Evolutionary conservation across 2,797 vertebrate genomes (phyloP).

Genomic region (Mallotus villosus): DNA sequence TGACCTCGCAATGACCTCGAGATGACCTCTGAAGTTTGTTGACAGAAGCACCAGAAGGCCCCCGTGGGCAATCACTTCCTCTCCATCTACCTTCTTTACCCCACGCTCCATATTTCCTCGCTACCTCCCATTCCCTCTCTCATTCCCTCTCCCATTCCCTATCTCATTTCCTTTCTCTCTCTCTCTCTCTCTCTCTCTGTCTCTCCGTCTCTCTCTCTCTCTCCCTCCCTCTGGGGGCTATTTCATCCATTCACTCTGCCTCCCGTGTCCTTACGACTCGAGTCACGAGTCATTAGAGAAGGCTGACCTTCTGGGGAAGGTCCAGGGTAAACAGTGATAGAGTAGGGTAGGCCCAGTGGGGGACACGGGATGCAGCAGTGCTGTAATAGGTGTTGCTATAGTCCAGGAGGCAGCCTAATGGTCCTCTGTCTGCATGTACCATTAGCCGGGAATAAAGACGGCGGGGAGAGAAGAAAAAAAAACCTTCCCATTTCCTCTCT

Average conservation of each 20-base stretch:
- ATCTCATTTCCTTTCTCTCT: slow-evolving; percentile 42
- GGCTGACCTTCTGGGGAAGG: slow-evolving; percentile 77
- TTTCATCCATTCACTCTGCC: slow-evolving; percentile 58
- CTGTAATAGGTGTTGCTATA: slow-evolving; percentile 69
- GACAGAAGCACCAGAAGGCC: slow-evolving; percentile 26
- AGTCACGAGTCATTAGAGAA: slow-evolving; percentile 77
- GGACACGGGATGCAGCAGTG: slow-evolving; percentile 63
- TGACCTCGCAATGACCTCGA: slow-evolving; percentile 26
- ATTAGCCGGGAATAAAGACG: slow-evolving; percentile 69
- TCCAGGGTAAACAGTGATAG: slow-evolving; percentile 75
- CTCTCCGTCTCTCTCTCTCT: slow-evolving; percentile 35
- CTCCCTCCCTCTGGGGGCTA: slow-evolving; percentile 43
- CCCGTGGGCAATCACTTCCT: slow-evolving; percentile 3
- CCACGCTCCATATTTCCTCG: slow-evolving; percentile 19
- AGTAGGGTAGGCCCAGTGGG: slow-evolving; percentile 66
- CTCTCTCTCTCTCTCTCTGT: slow-evolving; percentile 26
- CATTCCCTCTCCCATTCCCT: background rate
- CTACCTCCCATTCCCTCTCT: background rate
- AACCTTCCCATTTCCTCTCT: background rate
- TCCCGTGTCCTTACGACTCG: slow-evolving; percentile 65
- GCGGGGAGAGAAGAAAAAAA: slow-evolving; percentile 27
- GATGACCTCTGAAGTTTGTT: slow-evolving; percentile 18
- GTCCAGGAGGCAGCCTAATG: slow-evolving; percentile 36
- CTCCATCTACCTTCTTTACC: background rate
- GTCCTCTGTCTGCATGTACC: slow-evolving; percentile 34